Conservation (phyloP, 2,888 invertebrate genomes). For the Tetheella fluctuosa region DNA sequence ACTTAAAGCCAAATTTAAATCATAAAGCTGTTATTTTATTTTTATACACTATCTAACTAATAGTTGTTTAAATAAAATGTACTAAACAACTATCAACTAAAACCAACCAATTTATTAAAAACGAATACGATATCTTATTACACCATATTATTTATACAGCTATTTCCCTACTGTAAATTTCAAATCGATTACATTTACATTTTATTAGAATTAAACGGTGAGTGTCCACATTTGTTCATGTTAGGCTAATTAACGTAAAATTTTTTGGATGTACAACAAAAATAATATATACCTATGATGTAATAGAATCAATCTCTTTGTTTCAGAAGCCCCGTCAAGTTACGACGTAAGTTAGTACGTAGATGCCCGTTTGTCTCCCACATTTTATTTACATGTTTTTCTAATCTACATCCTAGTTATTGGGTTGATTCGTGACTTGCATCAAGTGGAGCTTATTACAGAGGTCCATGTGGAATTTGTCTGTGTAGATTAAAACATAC, state of each 20-base stretch:
- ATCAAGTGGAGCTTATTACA: constrained; percentile 61
- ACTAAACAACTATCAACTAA: too few relatives aligned
- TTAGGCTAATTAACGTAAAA: not conserved
- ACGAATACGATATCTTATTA: not conserved
- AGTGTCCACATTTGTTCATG: not conserved
- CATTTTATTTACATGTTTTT: constrained; percentile 71
- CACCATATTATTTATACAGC: not conserved
- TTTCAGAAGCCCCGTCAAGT: constrained; percentile 48
- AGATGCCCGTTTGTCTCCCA: constrained; percentile 38
- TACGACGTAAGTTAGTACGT: constrained; percentile 36
- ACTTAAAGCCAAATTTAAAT: not conserved
- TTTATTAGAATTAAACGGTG: too few relatives aligned
- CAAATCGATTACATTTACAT: not conserved
- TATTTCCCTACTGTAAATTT: not conserved
- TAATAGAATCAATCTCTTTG: constrained; percentile 61
- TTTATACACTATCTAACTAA: too few relatives aligned
- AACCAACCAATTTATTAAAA: not conserved
- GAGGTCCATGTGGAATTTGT: constrained; percentile 42
- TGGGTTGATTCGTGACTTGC: constrained; percentile 72
- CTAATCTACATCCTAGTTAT: constrained; percentile 69
- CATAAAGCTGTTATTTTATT: too few relatives aligned
- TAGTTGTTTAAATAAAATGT: too few relatives aligned
- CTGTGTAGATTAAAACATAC: constrained; percentile 61
- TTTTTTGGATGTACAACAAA: not conserved
- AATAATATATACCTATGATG: constrained; percentile 22